phyloP scores from a whole-genome alignment of 1,140 invertebrate species.

The Habropoda laboriosa region DNA sequence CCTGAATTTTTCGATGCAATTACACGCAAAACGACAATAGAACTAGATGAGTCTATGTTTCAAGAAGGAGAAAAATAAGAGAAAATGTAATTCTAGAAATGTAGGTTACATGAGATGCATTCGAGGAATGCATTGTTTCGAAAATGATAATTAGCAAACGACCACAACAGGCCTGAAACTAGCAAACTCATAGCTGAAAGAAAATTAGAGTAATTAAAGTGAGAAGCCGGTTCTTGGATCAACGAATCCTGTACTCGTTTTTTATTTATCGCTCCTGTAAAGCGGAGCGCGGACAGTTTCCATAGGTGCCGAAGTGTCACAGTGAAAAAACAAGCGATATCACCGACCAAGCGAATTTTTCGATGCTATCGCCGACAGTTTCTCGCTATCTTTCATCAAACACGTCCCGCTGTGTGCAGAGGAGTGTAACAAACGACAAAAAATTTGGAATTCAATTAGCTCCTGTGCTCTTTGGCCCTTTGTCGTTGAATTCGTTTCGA shows the following conservation, averaged over 20 bases:
- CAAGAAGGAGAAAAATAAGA: background rate
- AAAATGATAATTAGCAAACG: background rate
- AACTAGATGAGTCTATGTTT: background rate
- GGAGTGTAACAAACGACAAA: background rate
- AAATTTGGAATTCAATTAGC: background rate
- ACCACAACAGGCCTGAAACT: background rate
- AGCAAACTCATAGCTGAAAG: background rate
- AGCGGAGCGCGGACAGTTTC: background rate
- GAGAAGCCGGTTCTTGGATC: background rate
- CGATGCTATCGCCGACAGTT: background rate
- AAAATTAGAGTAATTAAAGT: constrained; percentile 6
- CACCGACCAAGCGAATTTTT: background rate
- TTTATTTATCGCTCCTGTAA: background rate
- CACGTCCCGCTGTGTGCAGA: background rate
- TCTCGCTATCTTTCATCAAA: too few species aligned
- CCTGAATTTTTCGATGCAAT: background rate
- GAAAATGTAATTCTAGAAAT: background rate
- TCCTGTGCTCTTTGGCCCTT: background rate
- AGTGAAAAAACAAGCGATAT: constrained; percentile 6
- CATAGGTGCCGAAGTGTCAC: background rate
- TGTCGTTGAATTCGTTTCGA: background rate
- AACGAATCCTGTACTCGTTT: background rate
- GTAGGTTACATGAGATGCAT: background rate
- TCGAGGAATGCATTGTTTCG: background rate
- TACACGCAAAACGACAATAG: background rate